Evolutionary conservation across 2,113 vertebrate genomes (phyloP), one percentile per base, ranked within the genome.

Genomic region (Artemisiospiza belli): DNA sequence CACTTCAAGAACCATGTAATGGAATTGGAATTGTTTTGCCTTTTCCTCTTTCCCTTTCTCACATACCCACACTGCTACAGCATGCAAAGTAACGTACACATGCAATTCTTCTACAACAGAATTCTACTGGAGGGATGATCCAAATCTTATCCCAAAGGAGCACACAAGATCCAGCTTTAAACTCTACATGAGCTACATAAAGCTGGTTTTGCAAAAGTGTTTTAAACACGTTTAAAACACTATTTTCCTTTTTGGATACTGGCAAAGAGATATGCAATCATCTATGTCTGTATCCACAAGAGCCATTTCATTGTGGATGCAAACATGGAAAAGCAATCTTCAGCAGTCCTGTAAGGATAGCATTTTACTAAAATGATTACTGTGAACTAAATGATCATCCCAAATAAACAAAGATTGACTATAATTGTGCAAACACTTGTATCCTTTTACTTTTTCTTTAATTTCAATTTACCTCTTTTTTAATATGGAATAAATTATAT

Each of bases 151-250:
- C 72, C 25, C 49, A 24, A 80, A 77, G 35, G 67, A 77, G 9
- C 10, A 64, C 15, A 78, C 21, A 47, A 75, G 28, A 75, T 28
- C 47, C 81, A 81, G 68, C 47, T 89, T 83, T 90, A 66, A 77
- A 89, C 68, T 58, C 16, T 31, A 37, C 31, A 22, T 15, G 33
- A 83, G 70, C 22, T 62, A 69, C 35, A 67, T 37, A 80, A 51
- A 49, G 28, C 51, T 87, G 20, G 31, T 64, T 92, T 63, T 58
- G 72, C 20, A 55, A 17, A 25, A 74, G 87, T 23, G 28, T 83
- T 94, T 93, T 81, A 83, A 95, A 74, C 7, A 44, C 46, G 41
- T 67, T 95, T 94, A 91, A 94, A 96, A 25, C 62, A 90, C 62
- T 17, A 2, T 49, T 46, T 62, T 90, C 41, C 44, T 73, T 57